These are phyloP conservation scores for Clostera curtula DNA, from an alignment of 2,888 invertebrate species.

Conservation along the genomic window DNA sequence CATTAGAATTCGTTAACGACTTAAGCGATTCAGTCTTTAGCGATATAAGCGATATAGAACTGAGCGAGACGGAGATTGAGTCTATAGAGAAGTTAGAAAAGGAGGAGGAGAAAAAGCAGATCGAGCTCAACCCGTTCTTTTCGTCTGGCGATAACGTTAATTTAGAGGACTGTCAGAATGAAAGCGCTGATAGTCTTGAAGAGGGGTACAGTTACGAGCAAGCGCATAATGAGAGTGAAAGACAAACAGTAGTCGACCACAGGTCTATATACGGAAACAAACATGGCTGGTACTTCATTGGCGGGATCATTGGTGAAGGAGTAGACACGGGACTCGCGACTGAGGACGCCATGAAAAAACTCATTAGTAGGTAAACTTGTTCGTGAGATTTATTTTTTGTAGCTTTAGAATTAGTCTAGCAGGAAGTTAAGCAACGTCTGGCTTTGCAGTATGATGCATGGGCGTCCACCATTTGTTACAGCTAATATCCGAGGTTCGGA, in stretches of 20 bases:
- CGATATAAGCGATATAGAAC: constrained; percentile 78
- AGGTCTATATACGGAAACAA: constrained; percentile 78
- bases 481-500: too few relatives aligned
- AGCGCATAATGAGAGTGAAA: constrained; percentile 68
- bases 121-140: constrained; percentile 59
- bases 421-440: too few relatives aligned
- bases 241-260: constrained; percentile 75
- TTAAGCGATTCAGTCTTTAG: constrained; percentile 78
- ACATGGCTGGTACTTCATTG: constrained; percentile 90
- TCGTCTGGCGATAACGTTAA: constrained; percentile 42
- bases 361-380: constrained; percentile 85
- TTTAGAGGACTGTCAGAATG: constrained; percentile 37
- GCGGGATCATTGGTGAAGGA: constrained; percentile 84
- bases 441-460: too few relatives aligned
- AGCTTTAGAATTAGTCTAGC: constrained; percentile 22
- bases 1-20: constrained; percentile 76
- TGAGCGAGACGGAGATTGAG: constrained; percentile 77
- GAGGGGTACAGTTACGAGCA: constrained; percentile 59
- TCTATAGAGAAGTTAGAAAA: constrained; percentile 72
- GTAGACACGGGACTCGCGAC: constrained; percentile 79
- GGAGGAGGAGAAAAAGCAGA: constrained; percentile 58
- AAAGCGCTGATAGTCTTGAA: constrained; percentile 42
- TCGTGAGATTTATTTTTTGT: constrained; percentile 37
- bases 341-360: constrained; percentile 81
- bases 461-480: too few relatives aligned